phyloP scores from a whole-genome alignment of 1,140 invertebrate species.

The Dolichoris vasculosae region DNA sequence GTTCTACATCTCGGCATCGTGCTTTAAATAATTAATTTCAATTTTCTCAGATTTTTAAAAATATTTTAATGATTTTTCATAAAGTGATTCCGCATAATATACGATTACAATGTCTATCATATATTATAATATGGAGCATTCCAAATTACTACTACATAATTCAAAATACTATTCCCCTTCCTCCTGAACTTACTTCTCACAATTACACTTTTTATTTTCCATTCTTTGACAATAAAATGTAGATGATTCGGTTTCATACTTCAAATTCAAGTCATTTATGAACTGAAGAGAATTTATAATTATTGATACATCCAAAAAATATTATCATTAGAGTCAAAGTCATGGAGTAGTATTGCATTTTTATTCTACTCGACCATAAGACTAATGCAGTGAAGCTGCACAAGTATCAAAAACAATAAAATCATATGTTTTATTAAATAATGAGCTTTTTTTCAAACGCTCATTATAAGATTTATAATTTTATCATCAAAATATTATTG shows the following conservation, averaged over 20 bases:
- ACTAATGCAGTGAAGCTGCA: slow-evolving; percentile 80
- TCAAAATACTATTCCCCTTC: slow-evolving; percentile 87
- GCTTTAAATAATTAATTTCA: slow-evolving; percentile 56
- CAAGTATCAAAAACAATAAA: slow-evolving; percentile 77
- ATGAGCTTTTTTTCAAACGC: slow-evolving; percentile 68
- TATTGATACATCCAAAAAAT: slow-evolving; percentile 83
- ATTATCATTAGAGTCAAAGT: slow-evolving; percentile 85
- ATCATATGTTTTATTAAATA: slow-evolving; percentile 69
- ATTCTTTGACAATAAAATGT: slow-evolving; percentile 75
- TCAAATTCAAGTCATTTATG: slow-evolving; percentile 78
- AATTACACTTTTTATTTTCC: slow-evolving; percentile 76
- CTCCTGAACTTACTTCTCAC: slow-evolving; percentile 85
- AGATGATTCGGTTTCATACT: slow-evolving; percentile 77
- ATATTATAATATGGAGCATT: slow-evolving; percentile 80
- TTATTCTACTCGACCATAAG: slow-evolving; percentile 68
- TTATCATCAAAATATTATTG: slow-evolving; percentile 58
- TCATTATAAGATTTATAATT: slow-evolving; percentile 56
- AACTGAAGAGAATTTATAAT: slow-evolving; percentile 79
- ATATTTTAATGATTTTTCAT: slow-evolving; percentile 77
- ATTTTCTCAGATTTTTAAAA: slow-evolving; percentile 75
- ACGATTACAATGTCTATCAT: slow-evolving; percentile 79
- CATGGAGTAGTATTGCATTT: slow-evolving; percentile 76
- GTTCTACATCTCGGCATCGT: slow-evolving; percentile 59
- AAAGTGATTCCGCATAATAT: slow-evolving; percentile 76
- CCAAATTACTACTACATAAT: slow-evolving; percentile 87